A percentile compares a stretch with the other conserved stretches of the same genome.
These are phyloP conservation scores for Morpho deidamia DNA, from an alignment of 2,888 invertebrate genomes.

Conservation along the genomic window DNA sequence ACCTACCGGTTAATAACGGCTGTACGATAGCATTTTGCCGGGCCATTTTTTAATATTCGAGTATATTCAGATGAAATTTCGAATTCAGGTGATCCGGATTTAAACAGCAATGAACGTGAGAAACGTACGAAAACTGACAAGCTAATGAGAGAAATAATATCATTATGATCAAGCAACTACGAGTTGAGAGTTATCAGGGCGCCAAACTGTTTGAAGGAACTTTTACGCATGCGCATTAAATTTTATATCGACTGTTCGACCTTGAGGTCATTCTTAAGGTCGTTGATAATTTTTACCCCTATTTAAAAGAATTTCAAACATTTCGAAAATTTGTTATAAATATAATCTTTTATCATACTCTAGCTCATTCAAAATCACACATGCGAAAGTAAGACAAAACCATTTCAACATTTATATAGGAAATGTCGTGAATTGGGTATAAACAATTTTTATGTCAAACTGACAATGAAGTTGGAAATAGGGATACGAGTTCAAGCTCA, in stretches of 20 bases:
- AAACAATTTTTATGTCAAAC: too few relatives aligned
- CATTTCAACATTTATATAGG: too few relatives aligned
- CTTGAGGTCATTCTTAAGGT: conserved; percentile 61
- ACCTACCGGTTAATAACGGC: conserved; percentile 91
- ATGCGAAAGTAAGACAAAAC: too few relatives aligned
- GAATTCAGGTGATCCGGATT: conserved; percentile 30
- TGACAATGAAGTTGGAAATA: too few relatives aligned
- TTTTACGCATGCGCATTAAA: conserved; percentile 62
- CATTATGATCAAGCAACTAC: conserved; percentile 55
- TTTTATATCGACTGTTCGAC: conserved; percentile 46
- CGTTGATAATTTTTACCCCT: conserved; percentile 22
- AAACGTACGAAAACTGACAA: conserved; percentile 48
- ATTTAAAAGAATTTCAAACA: neutral
- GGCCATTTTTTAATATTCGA: conserved; percentile 58
- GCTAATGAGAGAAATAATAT: conserved; percentile 63
- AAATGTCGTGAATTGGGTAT: too few relatives aligned
- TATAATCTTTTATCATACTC: too few relatives aligned
- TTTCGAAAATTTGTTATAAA: too few relatives aligned
- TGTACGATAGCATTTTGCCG: conserved; percentile 91
- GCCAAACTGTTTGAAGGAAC: conserved; percentile 63
- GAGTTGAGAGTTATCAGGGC: conserved; percentile 51
- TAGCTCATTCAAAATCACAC: too few relatives aligned
- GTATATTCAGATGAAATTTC: conserved; percentile 62
- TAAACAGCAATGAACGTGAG: conserved; percentile 42
- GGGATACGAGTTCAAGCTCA: too few relatives aligned